Base-by-base conservation (phyloP, 2,888 invertebrate species). In the Eilema caniola region DNA sequence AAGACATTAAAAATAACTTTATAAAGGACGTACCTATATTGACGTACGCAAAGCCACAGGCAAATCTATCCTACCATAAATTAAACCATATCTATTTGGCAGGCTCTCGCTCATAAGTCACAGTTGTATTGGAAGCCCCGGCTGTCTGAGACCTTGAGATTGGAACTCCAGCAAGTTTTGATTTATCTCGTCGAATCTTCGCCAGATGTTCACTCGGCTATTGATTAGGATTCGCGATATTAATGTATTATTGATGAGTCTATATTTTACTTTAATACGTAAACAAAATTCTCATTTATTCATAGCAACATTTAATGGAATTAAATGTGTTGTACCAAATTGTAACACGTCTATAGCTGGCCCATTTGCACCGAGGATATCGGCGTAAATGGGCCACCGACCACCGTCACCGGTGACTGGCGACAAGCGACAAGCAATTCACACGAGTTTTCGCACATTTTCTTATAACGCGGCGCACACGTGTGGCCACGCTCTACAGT, bases 111-210 rank as follows among this genome's bases (percentile, higher is more conserved):
- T 57, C 20, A 11, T 33, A 66, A 20, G n/a, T 63, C 20, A 28
- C 65, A 53, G 65, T 65, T 65, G 37, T 61, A 59, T 69, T 64
- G 23, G 16, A 61, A 74, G 62, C 70, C 67, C 66, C 62, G 10
- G 62, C 66, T 79, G 76, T 74, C 84, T 79, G 80, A 59, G 5
- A n/a, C 33, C 41, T 23, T 31, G 53, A 72, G 74, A 79, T 78
- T 71, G 74, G 66, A 75, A 81, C 69, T 83, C 78, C 62, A 31
- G 71, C 67, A 83, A 85, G 80, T 85, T 86, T 79, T 84, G 84
- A 86, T 86, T 86, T 84, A 86, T 86, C 77, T 66, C 71, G 47
- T 62, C 70, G 67, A 66, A 70, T 78, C 71, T 59, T 66, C 66
- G 73, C 67, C 83, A 83, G 86, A 80, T 80, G 86, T 85, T 62